Evolutionary conservation across 2,113 vertebrate genomes (phyloP).

Genomic region (Mobula birostris): DNA sequence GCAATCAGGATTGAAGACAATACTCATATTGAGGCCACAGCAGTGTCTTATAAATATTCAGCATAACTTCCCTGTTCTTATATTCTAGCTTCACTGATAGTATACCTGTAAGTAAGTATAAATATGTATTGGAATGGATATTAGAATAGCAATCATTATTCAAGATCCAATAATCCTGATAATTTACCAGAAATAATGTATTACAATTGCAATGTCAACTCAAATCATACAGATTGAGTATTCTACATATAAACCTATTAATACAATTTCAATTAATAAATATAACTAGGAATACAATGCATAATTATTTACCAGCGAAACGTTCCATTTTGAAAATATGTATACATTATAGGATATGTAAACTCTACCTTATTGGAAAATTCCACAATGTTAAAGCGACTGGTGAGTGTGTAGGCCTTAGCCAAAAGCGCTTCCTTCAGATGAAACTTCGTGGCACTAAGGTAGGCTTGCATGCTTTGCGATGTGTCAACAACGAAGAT

Average conservation of each 20-base stretch:
- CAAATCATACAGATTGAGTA: neutral
- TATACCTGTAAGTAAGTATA: no score
- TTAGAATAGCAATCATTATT: neutral
- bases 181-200: neutral
- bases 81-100: no score
- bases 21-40: no score
- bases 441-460: slow-evolving; percentile 51
- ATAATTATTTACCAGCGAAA: neutral
- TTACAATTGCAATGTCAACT: neutral
- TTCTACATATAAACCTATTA: neutral
- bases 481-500: slow-evolving; percentile 53
- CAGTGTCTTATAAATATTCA: no score
- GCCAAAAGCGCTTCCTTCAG: slow-evolving; percentile 52
- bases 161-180: neutral
- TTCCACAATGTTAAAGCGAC: slow-evolving; percentile 56
- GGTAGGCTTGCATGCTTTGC: slow-evolving; percentile 45
- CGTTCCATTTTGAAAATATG: neutral
- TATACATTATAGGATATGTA: neutral
- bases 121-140: neutral
- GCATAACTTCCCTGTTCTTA: no score
- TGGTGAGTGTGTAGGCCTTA: slow-evolving; percentile 50
- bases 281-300: neutral
- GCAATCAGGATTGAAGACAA: no score
- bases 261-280: neutral
- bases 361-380: slow-evolving; percentile 52